Evolutionary conservation across 2,113 vertebrate species (phyloP), one percentile per base, ranked within the genome.

Genomic region (Psettodes erumei): DNA sequence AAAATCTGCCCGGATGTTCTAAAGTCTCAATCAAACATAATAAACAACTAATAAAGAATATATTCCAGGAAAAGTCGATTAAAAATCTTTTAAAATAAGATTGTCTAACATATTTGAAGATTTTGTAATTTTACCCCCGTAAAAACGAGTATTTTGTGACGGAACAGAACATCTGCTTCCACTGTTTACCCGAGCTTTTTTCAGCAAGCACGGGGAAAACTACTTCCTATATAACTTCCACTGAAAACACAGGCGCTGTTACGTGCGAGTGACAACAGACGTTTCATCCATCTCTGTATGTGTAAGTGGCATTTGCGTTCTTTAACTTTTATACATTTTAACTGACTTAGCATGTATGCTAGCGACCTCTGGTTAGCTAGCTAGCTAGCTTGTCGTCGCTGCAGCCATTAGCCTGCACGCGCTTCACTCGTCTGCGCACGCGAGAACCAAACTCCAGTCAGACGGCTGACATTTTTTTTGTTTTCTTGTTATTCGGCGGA

Each of bases 1-100:
- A 1, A 87, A 86, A 70, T 21, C 0, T 12, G 74, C 28, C 83
- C 93, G 84, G 23, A 37, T 65, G 9, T 27, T 40, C 28, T 19
- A 19, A n/a, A 8, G 8, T 3, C 8, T 9, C n/a, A 38, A n/a
- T 19, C 25, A 51, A 51, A 35, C 4, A n/a, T 1, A 27, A 45
- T 6, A 35, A 35, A 6, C 4, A 8, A 1, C 0, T 2, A 10
- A 74, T 58, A 8, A 25, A 43, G 0, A 8, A 21, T 42, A 5
- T 23, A 3, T 0, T 9, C 0, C 3, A 19, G 0, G 19, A 1
- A 45, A 7, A 21, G 21, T 1, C 1, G 1, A 1, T 0, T 30
- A 61, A 11, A 35, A n/a, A 30, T 1, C 0, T 30, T 21, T 25
- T 9, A 4, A 30, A 56, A 42, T 32, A 56, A 10, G 13, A 54